Evolutionary conservation across 1,140 invertebrate genomes (phyloP).

Genomic region (Hyphantria cunea): DNA sequence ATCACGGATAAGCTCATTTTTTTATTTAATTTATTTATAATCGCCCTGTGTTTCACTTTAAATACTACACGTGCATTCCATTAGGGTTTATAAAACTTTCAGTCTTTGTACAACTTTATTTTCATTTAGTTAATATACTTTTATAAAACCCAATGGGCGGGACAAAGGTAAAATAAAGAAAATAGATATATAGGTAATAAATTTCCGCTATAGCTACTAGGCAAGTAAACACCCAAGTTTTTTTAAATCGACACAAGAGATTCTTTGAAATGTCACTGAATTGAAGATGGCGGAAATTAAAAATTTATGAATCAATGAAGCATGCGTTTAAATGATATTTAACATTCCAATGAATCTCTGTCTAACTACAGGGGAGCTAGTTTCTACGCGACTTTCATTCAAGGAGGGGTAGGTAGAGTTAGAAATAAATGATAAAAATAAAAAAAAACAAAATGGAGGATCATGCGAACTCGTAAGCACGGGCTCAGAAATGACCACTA

Average conservation of each 20-base stretch:
- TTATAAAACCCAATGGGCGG: constrained; percentile 67
- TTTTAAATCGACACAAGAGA: constrained; percentile 52
- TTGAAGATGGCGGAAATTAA: constrained; percentile 13
- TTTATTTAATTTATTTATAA: constrained; percentile 30
- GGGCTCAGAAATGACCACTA: constrained; percentile 51
- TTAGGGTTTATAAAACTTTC: constrained; percentile 57
- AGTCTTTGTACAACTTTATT: constrained; percentile 9
- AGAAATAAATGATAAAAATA: constrained; percentile 53
- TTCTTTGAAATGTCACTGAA: constrained; percentile 64
- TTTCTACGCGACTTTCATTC: constrained; percentile 66
- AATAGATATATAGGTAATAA: constrained; percentile 61
- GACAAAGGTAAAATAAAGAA: constrained; percentile 58
- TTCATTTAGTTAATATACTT: constrained; percentile 30
- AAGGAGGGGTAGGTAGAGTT: constrained; percentile 49
- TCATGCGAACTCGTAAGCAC: constrained; percentile 72
- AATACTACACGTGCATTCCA: constrained; percentile 73
- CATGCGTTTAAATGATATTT: constrained; percentile 19
- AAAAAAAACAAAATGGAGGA: constrained; percentile 37
- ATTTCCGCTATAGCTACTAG: constrained; percentile 79
- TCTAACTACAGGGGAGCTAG: constrained; percentile 69
- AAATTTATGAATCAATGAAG: constrained; percentile 10
- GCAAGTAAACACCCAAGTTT: constrained; percentile 75
- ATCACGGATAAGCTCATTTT: constrained; percentile 12
- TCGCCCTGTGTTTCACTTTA: constrained; percentile 60
- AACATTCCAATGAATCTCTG: constrained; percentile 73